Evolutionary conservation across 2,888 invertebrate genomes (phyloP).

Genomic region (Disparrhopalites patrizii): DNA sequence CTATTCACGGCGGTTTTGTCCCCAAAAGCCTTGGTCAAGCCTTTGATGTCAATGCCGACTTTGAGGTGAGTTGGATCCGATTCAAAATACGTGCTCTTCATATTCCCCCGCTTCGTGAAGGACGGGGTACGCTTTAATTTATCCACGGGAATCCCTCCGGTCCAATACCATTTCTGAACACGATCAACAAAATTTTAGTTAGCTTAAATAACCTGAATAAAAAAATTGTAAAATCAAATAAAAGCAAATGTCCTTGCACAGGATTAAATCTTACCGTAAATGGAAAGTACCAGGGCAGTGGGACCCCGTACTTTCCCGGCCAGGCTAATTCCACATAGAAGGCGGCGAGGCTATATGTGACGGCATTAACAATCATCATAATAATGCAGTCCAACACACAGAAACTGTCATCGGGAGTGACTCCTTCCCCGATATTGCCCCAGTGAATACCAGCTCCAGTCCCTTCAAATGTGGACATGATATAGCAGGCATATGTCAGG

Average conservation of each 20-base stretch:
- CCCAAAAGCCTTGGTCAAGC: constrained; percentile 60
- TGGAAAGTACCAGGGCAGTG: constrained; percentile 75
- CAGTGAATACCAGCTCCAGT: constrained; percentile 36
- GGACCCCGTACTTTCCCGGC: constrained; percentile 81
- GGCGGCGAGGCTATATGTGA: constrained; percentile 70
- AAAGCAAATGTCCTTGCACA: too few species aligned
- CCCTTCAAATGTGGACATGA: constrained; percentile 50
- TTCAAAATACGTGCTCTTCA: constrained; percentile 49
- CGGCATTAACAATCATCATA: constrained; percentile 57
- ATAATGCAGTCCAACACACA: constrained; percentile 48
- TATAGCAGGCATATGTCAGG: constrained; percentile 71
- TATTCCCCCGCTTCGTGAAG: too few species aligned
- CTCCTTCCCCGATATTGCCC: constrained; percentile 35
- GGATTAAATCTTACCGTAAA: constrained; percentile 54
- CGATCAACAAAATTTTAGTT: too few species aligned
- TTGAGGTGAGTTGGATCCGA: constrained; percentile 50
- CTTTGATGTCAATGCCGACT: constrained; percentile 57
- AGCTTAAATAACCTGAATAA: too few species aligned
- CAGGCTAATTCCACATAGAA: constrained; percentile 80
- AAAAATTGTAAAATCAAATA: too few species aligned
- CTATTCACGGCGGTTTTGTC: constrained; percentile 62
- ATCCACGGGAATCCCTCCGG: background rate
- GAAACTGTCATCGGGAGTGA: constrained; percentile 39
- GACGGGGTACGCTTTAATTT: too few species aligned
- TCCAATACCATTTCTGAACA: background rate